Evolutionary conservation across 2,113 vertebrate genomes (phyloP), one percentile per base, ranked within the genome.

Genomic region (Cinclus mexicanus): DNA sequence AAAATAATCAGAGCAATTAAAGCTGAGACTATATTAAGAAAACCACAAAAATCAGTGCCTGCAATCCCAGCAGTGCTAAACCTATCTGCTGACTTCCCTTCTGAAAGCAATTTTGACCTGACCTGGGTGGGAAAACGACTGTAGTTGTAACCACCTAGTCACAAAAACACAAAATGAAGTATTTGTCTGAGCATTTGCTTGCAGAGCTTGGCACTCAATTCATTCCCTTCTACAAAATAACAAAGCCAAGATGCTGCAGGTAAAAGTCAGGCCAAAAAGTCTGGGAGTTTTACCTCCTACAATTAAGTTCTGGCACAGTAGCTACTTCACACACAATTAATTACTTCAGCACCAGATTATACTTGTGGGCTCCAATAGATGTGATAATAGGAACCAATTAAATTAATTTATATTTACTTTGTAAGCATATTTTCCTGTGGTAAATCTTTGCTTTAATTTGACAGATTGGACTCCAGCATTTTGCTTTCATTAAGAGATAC

Each of bases 311-410:
- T 98, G 98, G 97, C 97, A 97, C 90, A 68, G 90, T 93, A 96
- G 97, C 95, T 64, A 42, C 89, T 97, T 98, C 97, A 97, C 98
- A 98, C 97, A 96, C 96, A 97, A 97, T 98, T 97, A 98, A 98
- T 98, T 98, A 98, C 95, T 97, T 97, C 98, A 97, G 88, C 96
- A 94, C 97, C 87, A 96, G 97, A 98, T 98, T 98, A 97, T 86
- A 90, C 98, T 97, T 96, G 94, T 68, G 79, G 97, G 92, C 96
- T 97, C 76, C 72, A 92, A 97, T 83, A 95, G 96, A 97, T 95
- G 97, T 97, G 97, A 98, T 97, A 98, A 98, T 98, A 97, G 97
- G 94, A 91, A 93, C 86, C 97, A 97, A 98, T 98, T 98, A 98
- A 97, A 98, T 97, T 96, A 97, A 97, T 97, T 96, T 97, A 96